Base-by-base conservation (phyloP, 2,888 invertebrate species). In the Micoletzkya japonica region DNA sequence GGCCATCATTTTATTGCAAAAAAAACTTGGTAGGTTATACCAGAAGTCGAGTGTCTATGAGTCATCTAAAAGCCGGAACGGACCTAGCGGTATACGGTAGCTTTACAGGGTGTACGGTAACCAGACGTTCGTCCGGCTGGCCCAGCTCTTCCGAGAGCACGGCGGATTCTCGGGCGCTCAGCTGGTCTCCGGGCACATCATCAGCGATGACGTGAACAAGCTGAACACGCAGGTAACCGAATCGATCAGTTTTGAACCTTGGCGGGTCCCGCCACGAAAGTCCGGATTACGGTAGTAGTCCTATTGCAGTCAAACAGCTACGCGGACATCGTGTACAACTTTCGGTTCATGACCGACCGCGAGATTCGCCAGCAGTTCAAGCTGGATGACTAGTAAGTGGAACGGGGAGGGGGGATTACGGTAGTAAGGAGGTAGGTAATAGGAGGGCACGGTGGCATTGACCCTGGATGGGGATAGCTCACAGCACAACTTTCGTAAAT, bases 101-200 rank as follows among this genome's bases (percentile, higher is more conserved):
- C 39, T 14, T 17, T 63, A 26, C 54, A 74, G 72, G 44, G 70
- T 72, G 39, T 77, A 77, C 52, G 77, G 76, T 4, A 72, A 72
- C 44, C 74, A 75, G 26, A 78, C 78, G 7, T 78, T 78, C 61
- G 64, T 52, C 26, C 75, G 72, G 28, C 63, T 76, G 52, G 76
- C 78, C 17, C 70, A 70, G 10, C 63, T 76, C 26, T 76, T 75
- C 75, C 39, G 76, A 26, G 67, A 71, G 28, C 54, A 67, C 63
- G 78, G 78, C 4, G 78, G 78, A 17, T 32, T 61, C 32, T 70
- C 73, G 26, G 78, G 78, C 14, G 76, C 76, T 2, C 78, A 78
- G 64, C 73, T 78, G 10, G 71, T 78, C 34, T 78, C 78, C n/a
- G 78, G 78, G 24, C 78, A 78, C 67, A 78, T 78, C 61, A 34